A percentile compares a stretch with the other conserved stretches of the same genome.
Evolutionary conservation across 2,113 vertebrate species (phyloP).

Genomic region (Rostratula benghalensis): DNA sequence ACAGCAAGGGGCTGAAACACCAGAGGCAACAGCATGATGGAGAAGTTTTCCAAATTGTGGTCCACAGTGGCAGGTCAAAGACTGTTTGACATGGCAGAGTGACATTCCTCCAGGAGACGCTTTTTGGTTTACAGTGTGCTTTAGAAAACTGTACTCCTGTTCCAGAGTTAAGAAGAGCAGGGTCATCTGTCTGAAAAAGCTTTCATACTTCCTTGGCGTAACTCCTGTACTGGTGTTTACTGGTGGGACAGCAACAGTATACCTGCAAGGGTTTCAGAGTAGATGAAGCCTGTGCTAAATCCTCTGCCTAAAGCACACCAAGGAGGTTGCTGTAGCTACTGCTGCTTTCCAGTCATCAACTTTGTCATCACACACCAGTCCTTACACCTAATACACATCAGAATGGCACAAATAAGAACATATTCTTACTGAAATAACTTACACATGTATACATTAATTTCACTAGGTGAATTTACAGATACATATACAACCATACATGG

Average conservation of each 20-base stretch:
- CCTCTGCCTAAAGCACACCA: neutral
- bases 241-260: neutral
- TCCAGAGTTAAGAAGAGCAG: accelerated
- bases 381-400: neutral
- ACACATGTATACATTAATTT: neutral
- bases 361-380: neutral
- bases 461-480: neutral
- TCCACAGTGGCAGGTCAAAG: neutral
- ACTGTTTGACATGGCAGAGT: too few species aligned
- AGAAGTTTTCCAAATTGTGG: neutral
- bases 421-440: neutral
- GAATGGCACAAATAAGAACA: neutral
- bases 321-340: neutral
- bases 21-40: accelerated
- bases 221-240: neutral
- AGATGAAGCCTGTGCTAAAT: neutral
- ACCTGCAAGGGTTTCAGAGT: neutral
- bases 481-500: neutral
- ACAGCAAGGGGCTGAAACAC: neutral
- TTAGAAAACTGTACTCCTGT: neutral
- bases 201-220: neutral
- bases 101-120: neutral
- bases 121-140: neutral
- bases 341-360: neutral
- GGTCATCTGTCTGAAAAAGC: neutral